Evolutionary conservation across 2,113 vertebrate genomes (phyloP).

Genomic region (Semnornis frantzii): DNA sequence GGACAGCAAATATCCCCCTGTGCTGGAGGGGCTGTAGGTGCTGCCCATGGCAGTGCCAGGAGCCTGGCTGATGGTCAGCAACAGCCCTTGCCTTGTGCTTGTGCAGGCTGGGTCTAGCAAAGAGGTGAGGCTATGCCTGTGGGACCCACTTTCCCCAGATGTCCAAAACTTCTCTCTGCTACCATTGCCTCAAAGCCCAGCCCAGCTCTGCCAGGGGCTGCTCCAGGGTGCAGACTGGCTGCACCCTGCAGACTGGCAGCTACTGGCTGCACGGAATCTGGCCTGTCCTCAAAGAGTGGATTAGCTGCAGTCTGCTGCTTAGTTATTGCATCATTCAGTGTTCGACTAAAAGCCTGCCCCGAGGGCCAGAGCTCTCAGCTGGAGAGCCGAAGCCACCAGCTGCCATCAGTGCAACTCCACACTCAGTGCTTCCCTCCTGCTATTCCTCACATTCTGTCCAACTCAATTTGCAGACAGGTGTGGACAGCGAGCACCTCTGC

Average conservation of each 20-base stretch:
- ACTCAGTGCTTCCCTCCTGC: neutral
- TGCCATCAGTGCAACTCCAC: neutral
- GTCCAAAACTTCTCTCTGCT: neutral
- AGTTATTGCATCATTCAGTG: neutral
- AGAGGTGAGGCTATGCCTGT: neutral
- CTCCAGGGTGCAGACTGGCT: neutral
- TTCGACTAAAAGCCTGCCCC: neutral
- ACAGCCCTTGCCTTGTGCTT: fast-evolving
- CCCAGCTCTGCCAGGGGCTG: neutral
- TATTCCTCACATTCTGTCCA: neutral
- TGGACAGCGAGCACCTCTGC: neutral
- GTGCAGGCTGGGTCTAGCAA: neutral
- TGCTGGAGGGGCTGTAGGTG: neutral
- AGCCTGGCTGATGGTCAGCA: neutral
- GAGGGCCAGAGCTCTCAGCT: neutral
- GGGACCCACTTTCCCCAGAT: neutral
- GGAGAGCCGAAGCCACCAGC: neutral
- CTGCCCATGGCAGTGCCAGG: neutral
- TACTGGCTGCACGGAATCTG: neutral
- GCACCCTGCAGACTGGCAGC: too few species aligned
- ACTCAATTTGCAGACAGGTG: neutral
- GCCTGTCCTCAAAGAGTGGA: neutral
- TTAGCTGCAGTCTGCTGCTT: neutral
- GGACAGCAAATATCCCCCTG: too few species aligned
- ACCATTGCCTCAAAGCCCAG: neutral